Evolutionary conservation across 2,797 vertebrate species (phyloP).

Genomic region (Nannoperca obscura): DNA sequence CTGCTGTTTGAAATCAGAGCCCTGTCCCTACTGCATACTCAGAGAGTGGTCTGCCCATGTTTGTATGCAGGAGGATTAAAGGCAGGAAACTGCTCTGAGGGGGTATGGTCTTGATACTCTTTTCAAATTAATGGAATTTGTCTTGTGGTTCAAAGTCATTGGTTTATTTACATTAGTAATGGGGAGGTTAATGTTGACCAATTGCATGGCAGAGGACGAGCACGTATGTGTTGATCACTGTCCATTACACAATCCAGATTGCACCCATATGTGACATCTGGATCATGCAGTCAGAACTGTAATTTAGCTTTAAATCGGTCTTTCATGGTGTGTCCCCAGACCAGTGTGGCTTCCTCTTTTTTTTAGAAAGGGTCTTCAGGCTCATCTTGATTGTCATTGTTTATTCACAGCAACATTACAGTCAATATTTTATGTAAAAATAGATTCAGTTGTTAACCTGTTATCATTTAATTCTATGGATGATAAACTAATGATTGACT

Average conservation of each 20-base stretch:
- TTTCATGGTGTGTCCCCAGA: conserved; percentile 2
- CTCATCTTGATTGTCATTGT: neutral
- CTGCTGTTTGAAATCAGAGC: conserved; percentile 61
- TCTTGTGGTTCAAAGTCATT: conserved; percentile 19
- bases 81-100: conserved; percentile 30
- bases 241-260: neutral
- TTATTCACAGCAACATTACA: too few species aligned
- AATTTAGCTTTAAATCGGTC: conserved; percentile 37
- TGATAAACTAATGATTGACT: neutral
- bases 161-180: conserved; percentile 24
- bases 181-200: neutral
- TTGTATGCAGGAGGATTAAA: conserved; percentile 51
- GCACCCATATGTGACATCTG: conserved; percentile 34
- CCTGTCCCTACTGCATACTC: conserved; percentile 32
- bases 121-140: conserved; percentile 39
- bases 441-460: neutral
- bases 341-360: conserved; percentile 17
- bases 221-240: conserved; percentile 4
- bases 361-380: conserved; percentile 26
- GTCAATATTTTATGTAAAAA: too few species aligned
- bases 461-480: neutral
- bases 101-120: conserved; percentile 26
- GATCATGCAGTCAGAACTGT: conserved; percentile 5
- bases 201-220: conserved; percentile 8
- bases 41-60: conserved; percentile 23